These are phyloP conservation scores for Bergia sp. DNA, from an alignment of 92 coral and sea anemone species.

Conservation along the genomic window DNA sequence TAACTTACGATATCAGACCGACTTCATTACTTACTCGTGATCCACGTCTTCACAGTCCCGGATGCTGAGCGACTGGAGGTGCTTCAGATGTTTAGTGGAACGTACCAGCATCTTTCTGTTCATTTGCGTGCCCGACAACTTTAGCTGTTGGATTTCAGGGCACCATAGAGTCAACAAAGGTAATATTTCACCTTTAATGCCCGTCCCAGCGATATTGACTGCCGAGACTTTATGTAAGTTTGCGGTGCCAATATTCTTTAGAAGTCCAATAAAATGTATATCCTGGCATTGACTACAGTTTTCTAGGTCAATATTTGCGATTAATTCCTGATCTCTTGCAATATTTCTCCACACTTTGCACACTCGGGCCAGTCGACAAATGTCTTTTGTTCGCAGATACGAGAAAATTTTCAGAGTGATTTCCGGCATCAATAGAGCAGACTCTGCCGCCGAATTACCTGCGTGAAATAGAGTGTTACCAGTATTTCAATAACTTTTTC, in stretches of 20 bases:
- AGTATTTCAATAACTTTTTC: not conserved
- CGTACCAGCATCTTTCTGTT: conserved; percentile 39
- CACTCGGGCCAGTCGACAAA: conserved; percentile 40
- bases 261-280: conserved; percentile 37
- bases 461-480: not conserved
- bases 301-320: conserved; percentile 39
- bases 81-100: conserved; percentile 27
- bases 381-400: conserved; percentile 36
- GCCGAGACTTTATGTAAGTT: conserved; percentile 18
- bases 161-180: conserved; percentile 44
- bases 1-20: too few relatives aligned
- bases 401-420: conserved; percentile 29
- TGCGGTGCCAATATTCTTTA: conserved; percentile 27
- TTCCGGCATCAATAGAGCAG: conserved; percentile 23
- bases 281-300: conserved; percentile 28
- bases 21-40: conserved; percentile 28
- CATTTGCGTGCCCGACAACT: conserved; percentile 35
- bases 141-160: conserved; percentile 27
- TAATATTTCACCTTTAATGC: conserved; percentile 42
- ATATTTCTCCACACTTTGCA: conserved; percentile 42
- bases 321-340: conserved; percentile 41
- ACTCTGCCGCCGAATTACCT: conserved; percentile 1
- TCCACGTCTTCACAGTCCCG: conserved; percentile 38
- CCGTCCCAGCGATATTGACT: conserved; percentile 42
- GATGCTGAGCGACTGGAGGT: conserved; percentile 35